phyloP scores from a whole-genome alignment of 2,888 invertebrate genomes.

The Agrochola macilenta region DNA sequence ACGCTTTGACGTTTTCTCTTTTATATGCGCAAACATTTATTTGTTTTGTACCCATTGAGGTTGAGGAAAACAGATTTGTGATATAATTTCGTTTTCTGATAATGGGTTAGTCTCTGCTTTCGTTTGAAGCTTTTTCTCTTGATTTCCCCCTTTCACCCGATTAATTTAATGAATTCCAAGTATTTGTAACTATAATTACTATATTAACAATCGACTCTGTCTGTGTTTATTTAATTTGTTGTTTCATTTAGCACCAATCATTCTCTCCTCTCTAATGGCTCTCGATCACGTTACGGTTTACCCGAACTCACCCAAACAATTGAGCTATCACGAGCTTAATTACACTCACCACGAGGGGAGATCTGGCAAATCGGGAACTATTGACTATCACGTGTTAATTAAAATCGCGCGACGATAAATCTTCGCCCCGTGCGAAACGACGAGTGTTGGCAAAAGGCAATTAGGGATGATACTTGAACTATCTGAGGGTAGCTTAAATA shows the following conservation, averaged over 20 bases:
- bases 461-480: constrained; percentile 76
- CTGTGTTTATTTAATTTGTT: constrained; percentile 25
- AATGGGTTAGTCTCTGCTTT: background rate
- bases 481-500: constrained; percentile 66
- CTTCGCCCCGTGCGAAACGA: constrained; percentile 84
- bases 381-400: constrained; percentile 84
- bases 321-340: constrained; percentile 76
- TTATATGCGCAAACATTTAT: constrained; percentile 10
- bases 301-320: constrained; percentile 63
- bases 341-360: constrained; percentile 69
- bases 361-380: constrained; percentile 65
- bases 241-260: constrained; percentile 45
- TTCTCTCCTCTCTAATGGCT: constrained; percentile 51
- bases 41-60: background rate
- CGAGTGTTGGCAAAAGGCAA: constrained; percentile 77
- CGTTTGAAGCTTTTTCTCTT: background rate
- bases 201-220: constrained; percentile 1
- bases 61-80: constrained; percentile 5
- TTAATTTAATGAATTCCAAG: background rate
- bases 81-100: constrained; percentile 16
- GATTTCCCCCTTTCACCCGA: background rate
- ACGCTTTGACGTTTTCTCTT: constrained; percentile 2
- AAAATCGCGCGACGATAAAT: constrained; percentile 84
- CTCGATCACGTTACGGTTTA: constrained; percentile 51
- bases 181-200: constrained; percentile 2